Evolutionary conservation across 2,888 invertebrate genomes (phyloP).

Genomic region (Abscondita cerata): DNA sequence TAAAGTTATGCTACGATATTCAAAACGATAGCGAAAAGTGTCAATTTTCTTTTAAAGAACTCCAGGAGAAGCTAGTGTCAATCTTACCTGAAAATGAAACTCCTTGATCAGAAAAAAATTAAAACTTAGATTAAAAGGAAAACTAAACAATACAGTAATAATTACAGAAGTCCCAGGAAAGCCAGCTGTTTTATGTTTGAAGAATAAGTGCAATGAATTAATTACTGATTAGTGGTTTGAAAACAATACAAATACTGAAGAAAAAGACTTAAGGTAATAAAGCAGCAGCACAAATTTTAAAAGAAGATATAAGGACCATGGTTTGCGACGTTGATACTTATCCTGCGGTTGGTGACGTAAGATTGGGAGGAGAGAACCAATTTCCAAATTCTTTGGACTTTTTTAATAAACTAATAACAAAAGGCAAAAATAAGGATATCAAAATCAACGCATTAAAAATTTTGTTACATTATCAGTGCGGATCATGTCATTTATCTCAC

Average conservation of each 20-base stretch:
- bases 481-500: conserved; percentile 6
- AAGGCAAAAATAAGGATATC: background rate
- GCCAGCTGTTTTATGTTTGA: background rate
- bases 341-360: background rate
- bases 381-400: too few species aligned
- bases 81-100: background rate
- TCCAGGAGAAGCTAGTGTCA: too few species aligned
- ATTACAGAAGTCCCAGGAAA: background rate
- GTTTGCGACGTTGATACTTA: background rate
- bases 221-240: background rate
- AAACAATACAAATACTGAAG: background rate
- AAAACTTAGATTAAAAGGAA: background rate
- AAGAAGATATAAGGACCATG: background rate
- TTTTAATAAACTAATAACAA: too few species aligned
- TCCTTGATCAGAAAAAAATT: conserved; percentile 2
- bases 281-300: conserved; percentile 2
- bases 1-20: background rate
- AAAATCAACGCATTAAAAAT: conserved; percentile 5
- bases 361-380: background rate
- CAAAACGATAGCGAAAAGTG: background rate
- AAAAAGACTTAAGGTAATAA: background rate
- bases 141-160: background rate
- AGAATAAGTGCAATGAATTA: too few species aligned
- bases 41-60: conserved; percentile 3
- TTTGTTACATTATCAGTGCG: conserved; percentile 6